Base-by-base conservation (phyloP, 2,888 invertebrate species). In the Cynaeus angustus region DNA sequence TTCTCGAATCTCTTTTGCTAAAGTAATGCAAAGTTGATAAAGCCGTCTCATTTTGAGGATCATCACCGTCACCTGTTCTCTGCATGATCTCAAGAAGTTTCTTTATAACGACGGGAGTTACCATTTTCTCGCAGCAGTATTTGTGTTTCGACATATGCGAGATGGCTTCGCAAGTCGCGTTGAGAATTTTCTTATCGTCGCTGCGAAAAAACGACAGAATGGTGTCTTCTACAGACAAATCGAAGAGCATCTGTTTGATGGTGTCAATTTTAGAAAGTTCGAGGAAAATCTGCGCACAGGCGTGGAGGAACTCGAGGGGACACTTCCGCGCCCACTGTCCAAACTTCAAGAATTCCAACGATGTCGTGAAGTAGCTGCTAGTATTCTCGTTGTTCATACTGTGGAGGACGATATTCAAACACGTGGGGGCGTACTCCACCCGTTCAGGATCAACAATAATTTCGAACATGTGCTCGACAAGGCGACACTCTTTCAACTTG, bases 91-190 rank as follows among this genome's bases (percentile, higher is more conserved):
- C 70, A 1, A 79, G 50, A 8, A 82, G 43, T 33, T 74, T 77
- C 52, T 73, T 73, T 1, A 82, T 66, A 3, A 82, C 75, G 10
- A 72, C 70, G 3, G 80, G 77, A 3, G 79, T 80, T 12, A 81
- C 56, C 78, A 83, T 81, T 56, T 76, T 76, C 38, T 80, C 78
- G 52, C 82, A 82, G 64, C 81, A 82, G 65, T 80, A 82, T 45
- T 76, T 79, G 50, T 83, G 81, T 10, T 74, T 72, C 2, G 78
- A 75, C 78, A 83, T 77, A 55, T 81, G 81, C 0, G 77, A 74
- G 10, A 82, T 78, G 0, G 81, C 77, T 58, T 75, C 71, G 52
- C 80, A 82, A 0, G 80, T 76, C 56, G 70, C 73, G 10, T 80
- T 79, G 8, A 82, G 61, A n/a, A 80, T 72, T 28, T 64, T 14